Evolutionary conservation across 1,140 invertebrate species (phyloP).

Genomic region (Trissolcus basalis): DNA sequence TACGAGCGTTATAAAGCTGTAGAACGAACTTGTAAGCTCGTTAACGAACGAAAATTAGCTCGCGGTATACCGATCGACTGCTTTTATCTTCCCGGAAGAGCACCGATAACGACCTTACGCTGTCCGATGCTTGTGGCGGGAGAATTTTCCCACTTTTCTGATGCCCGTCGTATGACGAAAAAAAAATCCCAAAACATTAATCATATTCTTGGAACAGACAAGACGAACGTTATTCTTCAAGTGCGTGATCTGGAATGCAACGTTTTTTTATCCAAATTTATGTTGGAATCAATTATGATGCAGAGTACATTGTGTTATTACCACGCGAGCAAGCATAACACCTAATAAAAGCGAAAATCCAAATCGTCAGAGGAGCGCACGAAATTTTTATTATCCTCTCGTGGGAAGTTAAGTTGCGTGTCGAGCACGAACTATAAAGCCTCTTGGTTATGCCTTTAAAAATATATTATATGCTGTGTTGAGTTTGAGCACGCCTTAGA

Average conservation of each 20-base stretch:
- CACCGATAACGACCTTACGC: conserved; percentile 51
- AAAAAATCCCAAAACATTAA: too few species aligned
- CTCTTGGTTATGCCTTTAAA: conserved; percentile 23
- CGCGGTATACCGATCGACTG: conserved; percentile 49
- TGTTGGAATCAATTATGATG: too few species aligned
- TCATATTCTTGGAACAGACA: too few species aligned
- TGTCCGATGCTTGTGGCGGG: conserved; percentile 14
- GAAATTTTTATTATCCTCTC: background rate
- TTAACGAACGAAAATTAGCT: conserved; percentile 67
- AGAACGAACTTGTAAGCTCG: conserved; percentile 63
- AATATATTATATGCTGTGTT: conserved; percentile 31
- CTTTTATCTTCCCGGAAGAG: conserved; percentile 62
- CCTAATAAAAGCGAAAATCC: too few species aligned
- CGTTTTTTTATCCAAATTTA: too few species aligned
- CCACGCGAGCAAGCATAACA: too few species aligned
- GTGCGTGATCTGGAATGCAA: too few species aligned
- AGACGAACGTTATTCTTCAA: too few species aligned
- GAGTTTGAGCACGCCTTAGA: conserved; percentile 28
- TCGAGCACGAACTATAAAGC: conserved; percentile 21
- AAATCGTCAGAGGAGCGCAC: too few species aligned
- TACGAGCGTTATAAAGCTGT: conserved; percentile 65
- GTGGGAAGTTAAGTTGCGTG: conserved; percentile 17
- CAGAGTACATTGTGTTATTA: too few species aligned
- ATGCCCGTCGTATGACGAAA: background rate
- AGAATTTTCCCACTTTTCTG: conserved; percentile 50